Evolutionary conservation across 2,888 invertebrate genomes (phyloP), one percentile per base, ranked within the genome.

Genomic region (Andrena trimmerana): DNA sequence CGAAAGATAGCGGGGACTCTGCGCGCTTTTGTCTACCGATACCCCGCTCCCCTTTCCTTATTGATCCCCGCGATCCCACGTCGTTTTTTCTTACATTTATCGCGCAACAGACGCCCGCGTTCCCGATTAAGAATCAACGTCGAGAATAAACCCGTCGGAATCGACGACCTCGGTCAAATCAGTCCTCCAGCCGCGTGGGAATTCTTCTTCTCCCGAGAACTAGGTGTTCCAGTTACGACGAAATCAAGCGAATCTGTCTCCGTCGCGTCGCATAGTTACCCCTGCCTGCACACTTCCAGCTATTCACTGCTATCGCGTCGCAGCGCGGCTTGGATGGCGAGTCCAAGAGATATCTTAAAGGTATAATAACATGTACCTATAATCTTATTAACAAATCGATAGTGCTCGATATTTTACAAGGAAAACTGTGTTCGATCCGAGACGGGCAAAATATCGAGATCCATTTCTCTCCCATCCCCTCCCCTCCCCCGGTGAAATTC

Each of bases 1-100:
- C 76, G 59, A 85, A 80, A 81, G 80, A 83, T 85, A 24, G 29
- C 67, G 63, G 42, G 29, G 67, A 31, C 27, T 57, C 42, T 16
- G 42, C 42, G 0, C 0, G 66, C 67, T 82, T 72, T 66, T 63
- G 68, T 68, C 71, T 66, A 2, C 16, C 48, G 52, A 57, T n/a
- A 20, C 42, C 36, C 3, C 1, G 16, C 5, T 16, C 24, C 54
- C n/a, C 54, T 59, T 66, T 4, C 8, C 62, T 36, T 36, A 52
- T 42, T 20, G 69, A 78, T 83, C 60, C 57, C 57, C 60, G 0
- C 57, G 59, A 60, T 57, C 16, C 36, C 24, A 42, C 27, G 78
- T 82, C 74, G 7, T 59, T 54, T 59, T 66, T 82, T 74, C 68
- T 10, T 54, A 3, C 68, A 54, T 78, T 78, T 78, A 78, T 71